A percentile compares a stretch with the other conserved stretches of the same genome.
These are phyloP conservation scores for Stegophylla sp. DNA, from an alignment of 2,888 invertebrate genomes.

Conservation along the genomic window DNA sequence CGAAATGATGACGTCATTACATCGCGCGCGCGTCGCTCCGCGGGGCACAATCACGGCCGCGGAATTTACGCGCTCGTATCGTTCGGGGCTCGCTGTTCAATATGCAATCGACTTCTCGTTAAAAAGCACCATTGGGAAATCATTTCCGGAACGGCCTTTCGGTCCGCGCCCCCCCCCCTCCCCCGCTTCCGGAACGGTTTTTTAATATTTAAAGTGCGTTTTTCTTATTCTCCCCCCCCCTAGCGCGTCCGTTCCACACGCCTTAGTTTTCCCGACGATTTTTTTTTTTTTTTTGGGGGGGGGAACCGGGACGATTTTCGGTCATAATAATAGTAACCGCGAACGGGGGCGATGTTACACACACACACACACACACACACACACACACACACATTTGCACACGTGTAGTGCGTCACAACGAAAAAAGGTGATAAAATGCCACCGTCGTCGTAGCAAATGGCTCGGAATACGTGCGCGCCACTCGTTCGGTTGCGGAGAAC, in stretches of 20 bases:
- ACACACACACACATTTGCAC: no score
- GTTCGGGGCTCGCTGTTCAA: background rate
- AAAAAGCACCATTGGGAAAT: conserved; percentile 38
- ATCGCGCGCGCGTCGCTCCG: background rate
- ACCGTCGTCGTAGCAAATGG: conserved; percentile 41
- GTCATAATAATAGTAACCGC: conserved; percentile 7
- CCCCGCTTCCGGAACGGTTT: conserved; percentile 10
- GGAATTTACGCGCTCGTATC: background rate
- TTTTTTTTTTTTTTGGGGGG: no score
- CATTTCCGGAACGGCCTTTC: conserved; percentile 3
- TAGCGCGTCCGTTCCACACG: background rate
- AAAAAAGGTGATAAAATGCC: conserved; percentile 47
- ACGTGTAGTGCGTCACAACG: background rate
- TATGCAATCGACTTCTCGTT: conserved; percentile 31
- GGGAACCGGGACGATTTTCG: conserved; percentile 13
- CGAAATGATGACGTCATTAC: background rate
- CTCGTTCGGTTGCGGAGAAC: conserved; percentile 15
- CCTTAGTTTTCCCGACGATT: no score
- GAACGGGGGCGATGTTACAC: no score
- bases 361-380: no score
- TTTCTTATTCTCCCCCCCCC: background rate
- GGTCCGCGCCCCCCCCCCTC: background rate
- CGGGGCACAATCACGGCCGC: background rate
- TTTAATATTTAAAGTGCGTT: conserved; percentile 43
- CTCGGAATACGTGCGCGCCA: conserved; percentile 29